Evolutionary conservation across 2,797 vertebrate genomes (phyloP).

Genomic region (Pangasius larnaudii): DNA sequence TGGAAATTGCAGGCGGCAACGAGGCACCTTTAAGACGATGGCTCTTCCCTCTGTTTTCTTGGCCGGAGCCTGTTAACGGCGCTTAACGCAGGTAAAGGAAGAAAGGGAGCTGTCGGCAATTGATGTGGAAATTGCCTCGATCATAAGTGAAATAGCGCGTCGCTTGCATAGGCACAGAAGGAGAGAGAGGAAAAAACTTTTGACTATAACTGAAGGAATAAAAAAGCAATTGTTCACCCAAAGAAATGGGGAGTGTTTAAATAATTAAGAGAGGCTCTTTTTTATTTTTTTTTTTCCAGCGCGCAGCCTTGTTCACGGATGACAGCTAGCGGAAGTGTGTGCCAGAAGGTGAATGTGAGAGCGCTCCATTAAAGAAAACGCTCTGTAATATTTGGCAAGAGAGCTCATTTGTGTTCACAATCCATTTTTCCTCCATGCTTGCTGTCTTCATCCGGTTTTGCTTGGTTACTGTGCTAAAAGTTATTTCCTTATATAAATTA

Average conservation of each 20-base stretch:
- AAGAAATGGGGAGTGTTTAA: conserved; percentile 49
- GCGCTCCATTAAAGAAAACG: conserved; percentile 11
- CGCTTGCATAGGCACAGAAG: not conserved
- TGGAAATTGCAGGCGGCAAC: conserved; percentile 45
- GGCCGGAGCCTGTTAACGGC: conserved; percentile 38
- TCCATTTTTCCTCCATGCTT: conserved; percentile 38
- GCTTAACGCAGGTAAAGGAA: conserved; percentile 42
- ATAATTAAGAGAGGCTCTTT: conserved; percentile 44
- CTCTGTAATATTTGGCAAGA: conserved; percentile 30
- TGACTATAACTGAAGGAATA: conserved; percentile 51
- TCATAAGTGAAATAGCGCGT: conserved; percentile 43
- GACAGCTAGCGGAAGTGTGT: conserved; percentile 1
- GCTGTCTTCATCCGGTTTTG: not conserved
- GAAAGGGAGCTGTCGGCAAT: conserved; percentile 48
- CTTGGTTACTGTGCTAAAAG: conserved; percentile 12
- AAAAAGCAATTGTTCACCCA: conserved; percentile 52
- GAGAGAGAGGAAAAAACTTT: conserved; percentile 23
- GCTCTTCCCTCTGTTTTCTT: conserved; percentile 41
- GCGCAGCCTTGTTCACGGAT: conserved; percentile 17
- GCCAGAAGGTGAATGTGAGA: conserved; percentile 25
- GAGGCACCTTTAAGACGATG: conserved; percentile 35
- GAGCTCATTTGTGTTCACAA: conserved; percentile 23
- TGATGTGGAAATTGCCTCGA: conserved; percentile 53
- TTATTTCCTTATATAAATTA: conserved; percentile 31
- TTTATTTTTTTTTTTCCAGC: not conserved